Conservation (phyloP, 2,113 vertebrate genomes). For the Callithrix jacchus region DNA sequence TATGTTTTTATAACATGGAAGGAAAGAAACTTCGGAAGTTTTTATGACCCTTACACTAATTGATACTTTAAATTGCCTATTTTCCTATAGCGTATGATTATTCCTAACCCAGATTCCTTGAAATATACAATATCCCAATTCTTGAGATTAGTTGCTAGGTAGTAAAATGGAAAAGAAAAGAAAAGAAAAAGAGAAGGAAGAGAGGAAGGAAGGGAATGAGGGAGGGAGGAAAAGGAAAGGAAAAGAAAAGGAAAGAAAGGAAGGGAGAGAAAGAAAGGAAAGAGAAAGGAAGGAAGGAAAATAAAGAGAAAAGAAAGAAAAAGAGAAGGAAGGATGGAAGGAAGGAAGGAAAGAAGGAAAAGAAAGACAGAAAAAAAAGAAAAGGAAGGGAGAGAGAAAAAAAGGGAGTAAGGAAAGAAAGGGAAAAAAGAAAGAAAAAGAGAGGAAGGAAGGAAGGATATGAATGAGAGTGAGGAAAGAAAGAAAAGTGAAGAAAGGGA, state of each 20-base stretch:
- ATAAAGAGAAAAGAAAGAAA: background rate
- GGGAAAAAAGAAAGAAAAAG: background rate
- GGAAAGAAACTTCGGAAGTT: background rate
- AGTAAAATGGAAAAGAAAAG: background rate
- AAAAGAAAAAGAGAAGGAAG: background rate
- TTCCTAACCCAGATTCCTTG: background rate
- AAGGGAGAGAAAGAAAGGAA: too few species aligned
- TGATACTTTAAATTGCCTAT: background rate
- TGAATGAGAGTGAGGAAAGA: too few species aligned
- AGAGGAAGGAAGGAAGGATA: background rate
- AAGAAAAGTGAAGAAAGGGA: background rate
- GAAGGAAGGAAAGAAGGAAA: background rate
- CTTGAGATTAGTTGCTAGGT: background rate
- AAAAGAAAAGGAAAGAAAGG: too few species aligned
- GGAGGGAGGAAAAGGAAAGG: too few species aligned
- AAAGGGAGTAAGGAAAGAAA: background rate
- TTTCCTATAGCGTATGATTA: background rate
- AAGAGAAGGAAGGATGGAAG: background rate
- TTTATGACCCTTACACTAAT: background rate
- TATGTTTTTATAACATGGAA: background rate
- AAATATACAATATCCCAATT: background rate
- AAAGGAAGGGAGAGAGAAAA: background rate
- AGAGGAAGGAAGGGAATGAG: too few species aligned
- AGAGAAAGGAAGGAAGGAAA: too few species aligned
- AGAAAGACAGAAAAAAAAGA: too few species aligned